These are phyloP conservation scores for Spilosoma lubricipeda DNA, from an alignment of 2,888 invertebrate genomes.

Conservation along the genomic window DNA sequence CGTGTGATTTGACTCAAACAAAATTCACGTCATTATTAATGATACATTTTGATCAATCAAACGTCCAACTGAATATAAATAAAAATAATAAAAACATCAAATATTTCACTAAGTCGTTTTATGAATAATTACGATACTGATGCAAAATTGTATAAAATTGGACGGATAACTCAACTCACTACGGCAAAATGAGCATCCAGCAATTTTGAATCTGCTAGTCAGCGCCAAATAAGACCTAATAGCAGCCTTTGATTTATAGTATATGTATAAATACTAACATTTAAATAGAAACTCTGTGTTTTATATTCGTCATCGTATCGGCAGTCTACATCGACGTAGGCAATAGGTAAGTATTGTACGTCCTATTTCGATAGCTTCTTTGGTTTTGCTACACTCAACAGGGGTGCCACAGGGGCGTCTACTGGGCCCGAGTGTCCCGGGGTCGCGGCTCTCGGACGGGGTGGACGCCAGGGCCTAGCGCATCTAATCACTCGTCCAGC, in stretches of 20 bases:
- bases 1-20: slow-evolving; percentile 17
- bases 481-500: slow-evolving; percentile 50
- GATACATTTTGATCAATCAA: slow-evolving; percentile 3
- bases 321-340: slow-evolving; percentile 56
- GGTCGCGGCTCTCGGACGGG: slow-evolving; percentile 18
- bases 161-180: slow-evolving; percentile 86
- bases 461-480: slow-evolving; percentile 54
- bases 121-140: slow-evolving; percentile 61
- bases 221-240: slow-evolving; percentile 58
- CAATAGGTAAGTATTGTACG: slow-evolving; percentile 23
- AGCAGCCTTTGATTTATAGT: slow-evolving; percentile 76
- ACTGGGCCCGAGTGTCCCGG: slow-evolving; percentile 21
- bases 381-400: slow-evolving; percentile 65
- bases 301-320: slow-evolving; percentile 59
- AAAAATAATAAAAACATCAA: slow-evolving; percentile 46
- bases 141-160: slow-evolving; percentile 84
- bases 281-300: slow-evolving; percentile 73
- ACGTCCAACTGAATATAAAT: slow-evolving; percentile 16
- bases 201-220: slow-evolving; percentile 62
- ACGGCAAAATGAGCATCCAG: slow-evolving; percentile 84
- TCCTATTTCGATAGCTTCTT: slow-evolving; percentile 66
- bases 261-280: slow-evolving; percentile 66
- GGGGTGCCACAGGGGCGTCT: slow-evolving; percentile 46
- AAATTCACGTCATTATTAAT: slow-evolving; percentile 21
- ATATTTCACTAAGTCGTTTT: slow-evolving; percentile 57